Evolutionary conservation across 1,140 invertebrate species (phyloP), one percentile per base, ranked within the genome.

Genomic region (Liolophura sinensis): DNA sequence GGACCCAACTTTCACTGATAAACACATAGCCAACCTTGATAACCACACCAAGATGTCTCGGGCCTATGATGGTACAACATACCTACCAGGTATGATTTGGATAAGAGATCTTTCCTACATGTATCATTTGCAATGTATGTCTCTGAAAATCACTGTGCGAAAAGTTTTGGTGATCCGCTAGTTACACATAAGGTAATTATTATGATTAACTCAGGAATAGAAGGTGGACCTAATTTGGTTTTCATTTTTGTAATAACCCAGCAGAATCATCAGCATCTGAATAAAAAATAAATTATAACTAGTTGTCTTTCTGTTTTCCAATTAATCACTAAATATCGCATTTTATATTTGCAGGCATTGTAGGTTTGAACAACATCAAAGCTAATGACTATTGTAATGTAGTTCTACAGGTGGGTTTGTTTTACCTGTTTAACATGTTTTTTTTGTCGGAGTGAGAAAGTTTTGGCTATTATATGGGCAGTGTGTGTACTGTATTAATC

Each of bases 281-380:
- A n/a, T n/a, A n/a, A n/a, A n/a, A n/a, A n/a, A n/a, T n/a, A n/a
- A n/a, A n/a, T n/a, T n/a, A n/a, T n/a, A n/a, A n/a, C n/a, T n/a
- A n/a, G n/a, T n/a, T n/a, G n/a, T n/a, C n/a, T n/a, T n/a, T n/a
- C n/a, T 47, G n/a, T n/a, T 67, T 64, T 56, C 6, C 52, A 55
- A 11, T 48, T 59, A 24, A 40, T 22, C 12, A 22, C 16, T 49
- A 58, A 22, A 64, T 16, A 9, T 47, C 57, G 4, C 59, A 54
- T n/a, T 51, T 67, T 15, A 65, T 25, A 64, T 73, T 78, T 73
- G n/a, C 69, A 84, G 85, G 95, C 49, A 96, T 98, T 80, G 86
- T 89, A 60, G 98, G 98, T 1, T 86, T 99, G 24, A 99, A 99
- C 82, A 99, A 99, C 84, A 99, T 99, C 69, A 99, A 99, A 69